Conservation (phyloP, 1,140 invertebrate species). For the Dolichoris vasculosae region DNA sequence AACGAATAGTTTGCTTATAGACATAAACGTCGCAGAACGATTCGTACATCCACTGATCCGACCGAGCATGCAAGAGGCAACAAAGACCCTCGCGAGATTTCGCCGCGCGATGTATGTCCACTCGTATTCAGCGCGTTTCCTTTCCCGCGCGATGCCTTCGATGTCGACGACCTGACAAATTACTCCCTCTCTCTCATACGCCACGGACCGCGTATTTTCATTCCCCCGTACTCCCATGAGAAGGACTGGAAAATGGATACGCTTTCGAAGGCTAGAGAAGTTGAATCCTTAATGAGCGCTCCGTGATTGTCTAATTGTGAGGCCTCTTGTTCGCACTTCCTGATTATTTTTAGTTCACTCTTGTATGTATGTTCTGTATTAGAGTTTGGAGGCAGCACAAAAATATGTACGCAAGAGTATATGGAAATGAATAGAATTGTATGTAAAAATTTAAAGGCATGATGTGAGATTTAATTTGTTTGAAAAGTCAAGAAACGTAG, state of each 20-base stretch:
- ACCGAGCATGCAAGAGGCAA: background rate
- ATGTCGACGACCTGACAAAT: constrained; percentile 39
- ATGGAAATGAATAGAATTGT: no score
- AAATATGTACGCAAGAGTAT: no score
- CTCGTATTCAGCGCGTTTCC: constrained; percentile 2
- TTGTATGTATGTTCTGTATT: no score
- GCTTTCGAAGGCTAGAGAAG: background rate
- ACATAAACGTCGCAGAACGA: background rate
- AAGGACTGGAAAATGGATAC: no score
- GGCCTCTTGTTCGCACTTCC: background rate
- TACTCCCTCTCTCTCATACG: background rate
- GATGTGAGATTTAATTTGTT: background rate
- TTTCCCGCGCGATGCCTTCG: constrained; percentile 13
- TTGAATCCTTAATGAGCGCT: background rate
- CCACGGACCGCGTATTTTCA: no score
- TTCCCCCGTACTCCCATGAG: background rate
- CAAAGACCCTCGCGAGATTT: background rate
- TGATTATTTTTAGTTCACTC: no score
- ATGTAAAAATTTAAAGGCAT: no score
- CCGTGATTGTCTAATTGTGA: background rate
- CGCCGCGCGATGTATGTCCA: constrained; percentile 10
- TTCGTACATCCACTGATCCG: background rate
- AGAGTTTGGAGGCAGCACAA: no score
- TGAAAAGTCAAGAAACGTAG: background rate
- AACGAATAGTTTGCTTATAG: background rate